Evolutionary conservation across 35 echinoderm and acorn worm species (phyloP).

Genomic region (Heliocidaris erythrogramma): DNA sequence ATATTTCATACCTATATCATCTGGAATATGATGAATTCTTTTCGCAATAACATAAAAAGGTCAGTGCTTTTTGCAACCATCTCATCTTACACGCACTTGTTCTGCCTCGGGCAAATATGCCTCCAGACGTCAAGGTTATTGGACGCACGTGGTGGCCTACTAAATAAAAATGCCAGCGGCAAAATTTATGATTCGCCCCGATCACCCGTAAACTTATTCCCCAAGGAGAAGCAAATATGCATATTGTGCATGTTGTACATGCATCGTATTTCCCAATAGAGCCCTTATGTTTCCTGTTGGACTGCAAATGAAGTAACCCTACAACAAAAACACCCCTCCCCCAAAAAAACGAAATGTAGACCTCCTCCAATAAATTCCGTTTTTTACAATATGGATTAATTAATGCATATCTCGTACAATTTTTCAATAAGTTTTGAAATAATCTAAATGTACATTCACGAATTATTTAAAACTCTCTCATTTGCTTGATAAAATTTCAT

Average conservation of each 20-base stretch:
- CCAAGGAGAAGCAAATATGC: not conserved
- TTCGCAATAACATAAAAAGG: not conserved
- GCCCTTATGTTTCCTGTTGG: not conserved
- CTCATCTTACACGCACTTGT: not conserved
- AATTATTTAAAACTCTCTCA: no score
- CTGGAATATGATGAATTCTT: not conserved
- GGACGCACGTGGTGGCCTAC: not conserved
- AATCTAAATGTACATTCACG: no score
- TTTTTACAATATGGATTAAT: no score
- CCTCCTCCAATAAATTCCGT: no score
- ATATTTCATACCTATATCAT: not conserved
- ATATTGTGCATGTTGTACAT: not conserved
- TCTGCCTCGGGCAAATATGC: not conserved
- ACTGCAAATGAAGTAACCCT: no score
- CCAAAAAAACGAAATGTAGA: no score
- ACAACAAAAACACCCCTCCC: no score
- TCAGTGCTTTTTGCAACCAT: not conserved
- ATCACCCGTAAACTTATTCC: not conserved
- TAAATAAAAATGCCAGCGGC: not conserved
- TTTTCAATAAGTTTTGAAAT: no score
- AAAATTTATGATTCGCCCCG: not conserved
- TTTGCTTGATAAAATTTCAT: no score
- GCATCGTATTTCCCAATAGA: not conserved
- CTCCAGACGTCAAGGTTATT: not conserved
- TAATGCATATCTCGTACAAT: no score